These are phyloP conservation scores for Syncerus caffer DNA, from an alignment of 2,797 vertebrate species.

Conservation along the genomic window DNA sequence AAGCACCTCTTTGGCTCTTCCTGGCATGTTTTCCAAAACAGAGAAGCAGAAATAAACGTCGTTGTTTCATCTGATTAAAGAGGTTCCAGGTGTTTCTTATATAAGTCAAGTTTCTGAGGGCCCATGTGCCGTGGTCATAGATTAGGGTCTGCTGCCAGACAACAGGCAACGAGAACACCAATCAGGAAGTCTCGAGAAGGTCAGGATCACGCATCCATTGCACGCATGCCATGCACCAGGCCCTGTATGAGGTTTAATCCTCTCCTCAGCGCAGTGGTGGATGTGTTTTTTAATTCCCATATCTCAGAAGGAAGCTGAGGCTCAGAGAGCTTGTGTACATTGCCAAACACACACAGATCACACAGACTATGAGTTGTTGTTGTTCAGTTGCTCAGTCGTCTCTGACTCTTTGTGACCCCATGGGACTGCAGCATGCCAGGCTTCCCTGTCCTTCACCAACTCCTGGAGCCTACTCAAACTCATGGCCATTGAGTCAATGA, in stretches of 20 bases:
- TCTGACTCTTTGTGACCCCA: background rate
- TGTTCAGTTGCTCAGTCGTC: accelerated
- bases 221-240: background rate
- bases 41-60: constrained; percentile 33
- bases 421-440: background rate
- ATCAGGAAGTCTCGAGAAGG: background rate
- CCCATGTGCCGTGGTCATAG: too few relatives aligned
- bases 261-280: background rate
- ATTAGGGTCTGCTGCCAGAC: background rate
- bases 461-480: background rate
- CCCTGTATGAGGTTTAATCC: accelerated
- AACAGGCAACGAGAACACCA: background rate
- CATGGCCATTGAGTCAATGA: background rate
- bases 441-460: background rate
- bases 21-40: background rate
- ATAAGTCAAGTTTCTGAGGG: background rate
- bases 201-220: accelerated
- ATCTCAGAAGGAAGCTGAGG: background rate
- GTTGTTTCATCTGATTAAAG: constrained; percentile 60
- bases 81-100: constrained; percentile 57
- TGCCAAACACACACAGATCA: background rate
- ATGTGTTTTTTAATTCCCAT: background rate
- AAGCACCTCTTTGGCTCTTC: constrained; percentile 59
- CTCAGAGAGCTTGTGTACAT: background rate
- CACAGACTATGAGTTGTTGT: background rate